A percentile compares a stretch with the other conserved stretches of the same genome.
Conservation (phyloP, 2,113 vertebrate species). For the Bos indicus region DNA sequence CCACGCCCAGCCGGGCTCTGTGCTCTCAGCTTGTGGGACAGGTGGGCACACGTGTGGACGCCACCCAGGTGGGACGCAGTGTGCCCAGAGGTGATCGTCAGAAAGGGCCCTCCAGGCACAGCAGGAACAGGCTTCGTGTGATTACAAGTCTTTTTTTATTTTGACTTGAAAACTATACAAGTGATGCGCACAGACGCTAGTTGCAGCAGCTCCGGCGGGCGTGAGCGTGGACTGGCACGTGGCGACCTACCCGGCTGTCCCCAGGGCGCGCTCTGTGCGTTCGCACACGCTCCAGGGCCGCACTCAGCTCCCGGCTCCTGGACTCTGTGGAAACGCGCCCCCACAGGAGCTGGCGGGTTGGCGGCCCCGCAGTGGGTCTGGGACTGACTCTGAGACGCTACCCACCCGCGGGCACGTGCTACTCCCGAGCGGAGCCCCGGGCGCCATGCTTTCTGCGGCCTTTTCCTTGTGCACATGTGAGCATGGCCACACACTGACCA, state of each 20-base stretch:
- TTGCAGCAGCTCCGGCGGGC: not conserved
- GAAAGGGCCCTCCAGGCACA: not conserved
- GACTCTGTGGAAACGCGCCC: not conserved
- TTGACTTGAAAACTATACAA: not conserved
- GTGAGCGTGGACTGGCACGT: not conserved
- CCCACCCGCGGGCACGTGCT: not conserved
- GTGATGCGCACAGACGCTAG: not conserved
- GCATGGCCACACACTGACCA: not conserved
- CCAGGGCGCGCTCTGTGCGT: not conserved
- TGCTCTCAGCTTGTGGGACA: not conserved
- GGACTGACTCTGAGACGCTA: not conserved
- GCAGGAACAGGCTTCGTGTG: not conserved
- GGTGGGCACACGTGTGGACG: not conserved
- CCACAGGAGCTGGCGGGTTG: not conserved
- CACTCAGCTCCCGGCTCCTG: not conserved
- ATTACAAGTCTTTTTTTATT: not conserved
- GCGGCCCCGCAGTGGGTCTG: rapidly evolving
- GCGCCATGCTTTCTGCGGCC: not conserved
- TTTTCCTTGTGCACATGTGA: not conserved
- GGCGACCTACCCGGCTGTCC: not conserved
- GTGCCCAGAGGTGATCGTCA: not conserved
- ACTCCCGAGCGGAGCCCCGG: not conserved
- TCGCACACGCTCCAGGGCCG: not conserved
- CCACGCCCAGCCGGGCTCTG: not conserved
- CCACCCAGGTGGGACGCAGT: not conserved